These are phyloP conservation scores for Gallirallus australis DNA, from an alignment of 2,797 vertebrate species.

Conservation along the genomic window DNA sequence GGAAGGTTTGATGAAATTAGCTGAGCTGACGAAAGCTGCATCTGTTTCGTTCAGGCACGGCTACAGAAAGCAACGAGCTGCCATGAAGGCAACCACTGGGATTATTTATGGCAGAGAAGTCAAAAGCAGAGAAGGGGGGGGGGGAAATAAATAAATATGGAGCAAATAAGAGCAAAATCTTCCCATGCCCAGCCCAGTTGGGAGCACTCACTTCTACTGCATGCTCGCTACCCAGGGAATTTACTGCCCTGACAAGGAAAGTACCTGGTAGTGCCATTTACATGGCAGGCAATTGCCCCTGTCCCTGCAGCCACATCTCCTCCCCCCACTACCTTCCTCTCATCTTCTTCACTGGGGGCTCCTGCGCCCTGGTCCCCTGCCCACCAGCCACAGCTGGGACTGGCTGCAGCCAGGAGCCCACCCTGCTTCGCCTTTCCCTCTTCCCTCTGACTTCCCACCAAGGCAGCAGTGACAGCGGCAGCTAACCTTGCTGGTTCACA, in stretches of 20 bases:
- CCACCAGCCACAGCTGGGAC: rapidly evolving
- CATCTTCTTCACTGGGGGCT: not conserved
- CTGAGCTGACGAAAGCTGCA: constrained; percentile 33
- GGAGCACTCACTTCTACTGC: not conserved
- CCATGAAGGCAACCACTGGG: not conserved
- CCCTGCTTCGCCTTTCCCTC: not conserved
- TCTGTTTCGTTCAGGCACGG: constrained; percentile 35
- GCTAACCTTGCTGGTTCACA: not conserved
- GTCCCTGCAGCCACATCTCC: rapidly evolving
- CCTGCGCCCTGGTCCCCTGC: not conserved
- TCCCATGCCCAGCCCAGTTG: rapidly evolving
- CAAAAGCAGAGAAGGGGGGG: not conserved
- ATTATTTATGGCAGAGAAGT: constrained; percentile 15
- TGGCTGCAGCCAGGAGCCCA: not conserved
- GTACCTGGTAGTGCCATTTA: not conserved
- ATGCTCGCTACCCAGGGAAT: not conserved
- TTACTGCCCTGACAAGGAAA: not conserved
- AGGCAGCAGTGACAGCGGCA: not conserved
- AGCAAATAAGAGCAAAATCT: not conserved
- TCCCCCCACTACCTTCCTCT: not conserved
- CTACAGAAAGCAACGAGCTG: constrained; percentile 11
- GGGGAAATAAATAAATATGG: not conserved
- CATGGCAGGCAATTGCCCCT: not conserved
- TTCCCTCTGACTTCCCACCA: not conserved
- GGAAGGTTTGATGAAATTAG: constrained; percentile 37